These are phyloP conservation scores for Athalia rosae DNA, from an alignment of 2,888 invertebrate species.

Conservation along the genomic window DNA sequence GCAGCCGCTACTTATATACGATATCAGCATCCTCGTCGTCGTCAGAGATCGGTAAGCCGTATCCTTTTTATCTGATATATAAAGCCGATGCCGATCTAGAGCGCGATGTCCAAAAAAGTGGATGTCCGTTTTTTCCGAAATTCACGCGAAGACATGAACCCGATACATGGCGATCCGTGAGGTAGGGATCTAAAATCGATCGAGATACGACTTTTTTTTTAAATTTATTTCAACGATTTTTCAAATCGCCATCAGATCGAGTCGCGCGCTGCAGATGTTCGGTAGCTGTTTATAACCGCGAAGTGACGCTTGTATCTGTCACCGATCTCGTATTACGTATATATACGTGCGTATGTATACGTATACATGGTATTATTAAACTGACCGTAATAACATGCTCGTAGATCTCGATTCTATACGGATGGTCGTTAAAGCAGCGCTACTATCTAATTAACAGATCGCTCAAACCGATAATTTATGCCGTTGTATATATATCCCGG, in stretches of 20 bases:
- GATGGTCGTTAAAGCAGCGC: conserved; percentile 26
- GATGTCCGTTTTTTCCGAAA: too few species aligned
- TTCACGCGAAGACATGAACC: too few species aligned
- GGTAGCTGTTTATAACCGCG: conserved; percentile 17
- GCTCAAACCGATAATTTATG: conserved; percentile 29
- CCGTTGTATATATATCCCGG: not conserved
- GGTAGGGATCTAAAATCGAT: too few species aligned
- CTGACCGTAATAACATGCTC: conserved; percentile 26
- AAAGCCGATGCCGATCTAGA: too few species aligned
- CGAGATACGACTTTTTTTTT: not conserved
- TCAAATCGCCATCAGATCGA: conserved; percentile 13
- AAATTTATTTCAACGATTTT: not conserved
- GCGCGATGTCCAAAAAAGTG: too few species aligned
- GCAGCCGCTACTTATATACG: too few species aligned
- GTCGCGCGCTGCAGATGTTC: conserved; percentile 5
- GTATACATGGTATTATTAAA: not conserved
- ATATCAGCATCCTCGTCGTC: too few species aligned
- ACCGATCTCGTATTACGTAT: conserved; percentile 18
- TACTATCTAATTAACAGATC: conserved; percentile 38
- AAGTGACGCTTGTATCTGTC: conserved; percentile 31
- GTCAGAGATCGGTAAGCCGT: too few species aligned
- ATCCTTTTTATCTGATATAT: too few species aligned
- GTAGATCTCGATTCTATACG: not conserved
- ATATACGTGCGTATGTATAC: too few species aligned
- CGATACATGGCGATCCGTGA: too few species aligned